A percentile compares a stretch with the other conserved stretches of the same genome.
Conservation (phyloP, 2,797 vertebrate genomes). For the Melanotaenia pygmaea region DNA sequence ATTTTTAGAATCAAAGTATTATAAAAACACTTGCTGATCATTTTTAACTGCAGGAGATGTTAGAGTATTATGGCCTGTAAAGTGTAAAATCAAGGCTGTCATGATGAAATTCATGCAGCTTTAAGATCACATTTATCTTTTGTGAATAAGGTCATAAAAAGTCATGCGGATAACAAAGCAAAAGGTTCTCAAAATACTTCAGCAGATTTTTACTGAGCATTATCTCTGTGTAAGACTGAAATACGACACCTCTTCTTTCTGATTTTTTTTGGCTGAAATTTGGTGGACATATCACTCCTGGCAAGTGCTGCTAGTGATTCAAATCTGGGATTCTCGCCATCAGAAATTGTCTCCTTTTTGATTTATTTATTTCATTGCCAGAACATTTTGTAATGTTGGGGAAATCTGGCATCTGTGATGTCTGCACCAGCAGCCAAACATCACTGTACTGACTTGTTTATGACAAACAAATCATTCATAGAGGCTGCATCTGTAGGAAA, state of each 20-base stretch:
- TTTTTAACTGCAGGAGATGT: neutral
- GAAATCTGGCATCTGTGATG: constrained; percentile 35
- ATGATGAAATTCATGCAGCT: neutral
- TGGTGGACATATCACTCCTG: neutral
- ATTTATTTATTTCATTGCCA: neutral
- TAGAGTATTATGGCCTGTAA: neutral
- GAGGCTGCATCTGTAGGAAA: neutral
- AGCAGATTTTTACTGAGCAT: neutral
- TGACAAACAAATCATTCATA: constrained; percentile 8
- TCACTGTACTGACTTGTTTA: constrained; percentile 2
- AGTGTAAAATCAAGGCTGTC: neutral
- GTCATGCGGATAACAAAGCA: neutral
- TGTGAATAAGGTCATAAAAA: neutral
- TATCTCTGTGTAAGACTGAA: neutral
- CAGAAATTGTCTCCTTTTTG: constrained; percentile 16
- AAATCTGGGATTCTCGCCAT: constrained; percentile 26
- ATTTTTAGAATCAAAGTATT: too few relatives aligned
- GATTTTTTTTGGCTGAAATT: neutral
- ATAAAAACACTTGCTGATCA: too few relatives aligned
- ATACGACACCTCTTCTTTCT: neutral
- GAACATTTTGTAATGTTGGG: constrained; percentile 9
- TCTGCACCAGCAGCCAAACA: constrained; percentile 6
- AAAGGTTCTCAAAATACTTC: neutral
- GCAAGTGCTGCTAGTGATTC: constrained; percentile 1
- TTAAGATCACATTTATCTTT: neutral